phyloP scores from a whole-genome alignment of 92 coral and sea anemone species.

The Zoanthus sansibaricus region DNA sequence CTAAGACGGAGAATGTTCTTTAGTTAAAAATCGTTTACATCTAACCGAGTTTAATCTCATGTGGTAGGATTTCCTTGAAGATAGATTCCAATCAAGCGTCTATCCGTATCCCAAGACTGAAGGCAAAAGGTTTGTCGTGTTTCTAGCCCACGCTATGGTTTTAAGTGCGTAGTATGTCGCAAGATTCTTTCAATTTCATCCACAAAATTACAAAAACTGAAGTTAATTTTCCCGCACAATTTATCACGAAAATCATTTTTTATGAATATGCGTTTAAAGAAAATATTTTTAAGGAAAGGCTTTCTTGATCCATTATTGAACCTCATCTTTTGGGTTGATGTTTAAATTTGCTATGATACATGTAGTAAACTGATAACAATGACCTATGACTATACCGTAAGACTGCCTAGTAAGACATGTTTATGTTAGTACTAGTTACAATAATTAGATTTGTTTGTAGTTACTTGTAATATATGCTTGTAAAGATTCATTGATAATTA shows the following conservation, averaged over 20 bases:
- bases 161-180: neutral
- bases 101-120: neutral
- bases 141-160: neutral
- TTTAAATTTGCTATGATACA: too few relatives aligned
- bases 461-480: too few relatives aligned
- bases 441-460: too few relatives aligned
- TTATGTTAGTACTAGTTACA: too few relatives aligned
- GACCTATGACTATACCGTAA: too few relatives aligned
- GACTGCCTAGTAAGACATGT: too few relatives aligned
- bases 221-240: neutral
- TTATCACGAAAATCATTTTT: neutral
- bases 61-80: constrained; percentile 17
- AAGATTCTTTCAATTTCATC: neutral
- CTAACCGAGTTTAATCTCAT: neutral
- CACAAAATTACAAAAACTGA: neutral
- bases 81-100: neutral
- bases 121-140: constrained; percentile 5
- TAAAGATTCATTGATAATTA: too few relatives aligned
- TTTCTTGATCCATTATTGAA: too few relatives aligned
- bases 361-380: too few relatives aligned
- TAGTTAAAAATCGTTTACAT: neutral
- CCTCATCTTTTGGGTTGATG: too few relatives aligned
- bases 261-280: too few relatives aligned
- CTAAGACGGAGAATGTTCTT: neutral
- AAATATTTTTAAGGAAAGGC: too few relatives aligned